Evolutionary conservation across 1,140 invertebrate genomes (phyloP), one percentile per base, ranked within the genome.

Genomic region (Octopus bimaculoides): DNA sequence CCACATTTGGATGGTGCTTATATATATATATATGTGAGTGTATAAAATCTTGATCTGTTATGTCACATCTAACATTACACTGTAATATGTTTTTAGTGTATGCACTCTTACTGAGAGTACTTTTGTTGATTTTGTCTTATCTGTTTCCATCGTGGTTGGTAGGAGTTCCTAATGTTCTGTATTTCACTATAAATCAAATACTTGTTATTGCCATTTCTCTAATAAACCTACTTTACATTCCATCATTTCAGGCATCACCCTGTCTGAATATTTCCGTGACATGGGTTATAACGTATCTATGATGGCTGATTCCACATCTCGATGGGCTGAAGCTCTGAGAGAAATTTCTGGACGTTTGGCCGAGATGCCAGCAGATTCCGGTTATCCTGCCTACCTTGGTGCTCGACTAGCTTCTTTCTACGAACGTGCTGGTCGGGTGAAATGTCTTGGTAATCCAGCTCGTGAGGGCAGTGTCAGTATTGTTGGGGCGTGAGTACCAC

Each of bases 281-380:
- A 99, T 99, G 98, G 98, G 98, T 91, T 98, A 99, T 93, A 98
- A 99, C 89, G 98, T 99, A 53, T 98, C 98, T 79, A 99, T 99
- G 98, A 99, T 99, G 98, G 98, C 98, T 86, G 98, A 99, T 91
- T 99, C 98, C n/a, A 99, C 98, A 14, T 99, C 98, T 41, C 96
- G 98, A 92, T 99, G 98, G 98, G 98, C 98, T 78, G 98, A 99
- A 91, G 98, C 98, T 86, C 92, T 99, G 89, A 94, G 98, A 94
- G 98, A 99, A 94, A 99, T 99, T 92, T 99, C 98, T 4, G 98
- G 98, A 92, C 97, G 98, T 93, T 92, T 99, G 86, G 98, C 98
- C 91, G 98, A 99, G 93, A 99, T 99, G 98, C 98, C 98, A 91
- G 98, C 98, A 83, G 97, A 92, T 88, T 92, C 97, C 81, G 98